These are phyloP conservation scores for Microtus richardsoni DNA, from an alignment of 2,113 vertebrate genomes.

Conservation along the genomic window DNA sequence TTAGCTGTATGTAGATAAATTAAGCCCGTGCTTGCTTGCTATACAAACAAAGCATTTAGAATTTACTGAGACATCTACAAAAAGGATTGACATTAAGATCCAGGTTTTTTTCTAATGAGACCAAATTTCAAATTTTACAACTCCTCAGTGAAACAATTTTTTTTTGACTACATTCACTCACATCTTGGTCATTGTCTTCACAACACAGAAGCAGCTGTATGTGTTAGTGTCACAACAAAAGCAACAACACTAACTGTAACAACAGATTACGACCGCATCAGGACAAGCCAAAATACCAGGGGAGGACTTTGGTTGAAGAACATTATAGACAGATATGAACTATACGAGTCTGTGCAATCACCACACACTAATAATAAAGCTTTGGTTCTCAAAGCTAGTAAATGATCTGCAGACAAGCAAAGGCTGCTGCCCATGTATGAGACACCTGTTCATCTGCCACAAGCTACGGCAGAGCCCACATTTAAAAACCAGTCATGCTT, in stretches of 20 bases:
- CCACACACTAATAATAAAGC: neutral
- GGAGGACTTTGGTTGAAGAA: neutral
- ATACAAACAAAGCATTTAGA: conserved; percentile 69
- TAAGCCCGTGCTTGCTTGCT: conserved; percentile 76
- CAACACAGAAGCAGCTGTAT: neutral
- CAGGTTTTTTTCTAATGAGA: conserved; percentile 49
- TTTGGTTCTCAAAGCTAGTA: neutral
- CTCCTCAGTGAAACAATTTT: conserved; percentile 35
- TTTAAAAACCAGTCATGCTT: conserved; percentile 20
- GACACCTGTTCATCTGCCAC: neutral
- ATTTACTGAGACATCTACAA: conserved; percentile 71
- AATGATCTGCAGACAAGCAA: neutral
- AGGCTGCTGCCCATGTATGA: neutral
- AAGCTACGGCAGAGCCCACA: neutral
- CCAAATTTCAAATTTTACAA: conserved; percentile 75
- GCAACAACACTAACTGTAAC: neutral
- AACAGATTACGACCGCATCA: neutral
- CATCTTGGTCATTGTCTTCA: neutral
- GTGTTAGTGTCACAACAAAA: neutral
- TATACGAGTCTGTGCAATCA: neutral
- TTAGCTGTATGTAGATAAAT: conserved; percentile 81
- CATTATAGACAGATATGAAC: neutral
- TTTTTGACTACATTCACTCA: neutral
- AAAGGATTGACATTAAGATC: conserved; percentile 15
- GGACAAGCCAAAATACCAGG: neutral